Base-by-base conservation (phyloP, 2,888 invertebrate genomes). In the Caenorhabditis parvicauda region DNA sequence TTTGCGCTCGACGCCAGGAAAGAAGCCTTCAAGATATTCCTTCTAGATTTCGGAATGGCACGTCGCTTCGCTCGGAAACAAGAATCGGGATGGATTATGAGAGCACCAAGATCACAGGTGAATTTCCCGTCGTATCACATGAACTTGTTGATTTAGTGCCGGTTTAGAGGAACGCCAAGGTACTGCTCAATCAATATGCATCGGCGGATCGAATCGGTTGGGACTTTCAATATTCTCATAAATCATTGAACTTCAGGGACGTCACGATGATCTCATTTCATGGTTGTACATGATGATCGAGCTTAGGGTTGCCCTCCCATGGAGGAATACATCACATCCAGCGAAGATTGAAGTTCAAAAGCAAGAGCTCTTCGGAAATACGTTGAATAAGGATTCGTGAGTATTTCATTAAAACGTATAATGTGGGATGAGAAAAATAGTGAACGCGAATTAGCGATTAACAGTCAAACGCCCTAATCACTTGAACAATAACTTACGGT, bases 21-120 rank as follows among this genome's bases (percentile, higher is more conserved):
- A 22, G 53, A 57, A 14, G 54, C 57, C 1, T 49, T 49, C 12
- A 17, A 46, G 3, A 56, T 62, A 5, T 62, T 24, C 32, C 24
- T 62, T 21, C 53, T 62, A n/a, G 62, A 62, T 35, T 62, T 62
- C 22, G 62, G 62, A 42, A 61, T 61, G 61, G 56, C 51, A 0
- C 7, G 61, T 37, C 49, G 50, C 24, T 62, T 21, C 22, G 57
- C 57, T 7, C 45, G 51, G 43, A 12, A 19, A 19, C 14, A 37
- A 2, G 1, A 7, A 5, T 41, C 45, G 1, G 32, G 42, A 0
- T 57, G 53, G 44, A 42, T 45, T 3, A 59, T 64, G 24, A 53
- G 64, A 14, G 39, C 39, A 22, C 55, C 55, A 3, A 45, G 64
- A 47, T 50, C 50, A 17, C 25, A 43, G 4, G 58, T 50, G n/a